These are phyloP conservation scores for Neoscelio sp. DNA, from an alignment of 2,888 invertebrate genomes.

Conservation along the genomic window DNA sequence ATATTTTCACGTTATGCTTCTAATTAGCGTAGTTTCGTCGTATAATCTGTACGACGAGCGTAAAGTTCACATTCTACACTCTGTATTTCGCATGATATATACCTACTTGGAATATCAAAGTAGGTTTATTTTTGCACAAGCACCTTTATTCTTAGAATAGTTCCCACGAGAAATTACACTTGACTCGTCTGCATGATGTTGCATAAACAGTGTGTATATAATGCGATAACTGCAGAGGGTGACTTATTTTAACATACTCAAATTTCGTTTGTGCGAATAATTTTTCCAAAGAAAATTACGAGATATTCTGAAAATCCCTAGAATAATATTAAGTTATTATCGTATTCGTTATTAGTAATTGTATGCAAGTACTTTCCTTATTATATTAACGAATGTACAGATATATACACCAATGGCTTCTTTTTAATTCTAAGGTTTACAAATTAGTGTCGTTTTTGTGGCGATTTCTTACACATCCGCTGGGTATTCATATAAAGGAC, in stretches of 20 bases:
- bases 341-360: too few relatives aligned
- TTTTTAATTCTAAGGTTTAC: too few relatives aligned
- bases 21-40: conserved; percentile 15
- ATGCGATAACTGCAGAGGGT: conserved; percentile 8
- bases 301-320: too few relatives aligned
- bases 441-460: too few relatives aligned
- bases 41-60: not conserved
- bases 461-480: too few relatives aligned
- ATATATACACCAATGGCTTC: too few relatives aligned
- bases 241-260: conserved; percentile 33
- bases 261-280: too few relatives aligned
- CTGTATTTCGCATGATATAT: conserved; percentile 29
- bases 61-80: conserved; percentile 8
- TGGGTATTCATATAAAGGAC: too few relatives aligned
- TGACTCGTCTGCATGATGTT: conserved; percentile 40
- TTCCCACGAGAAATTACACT: conserved; percentile 64
- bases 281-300: too few relatives aligned
- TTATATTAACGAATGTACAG: too few relatives aligned
- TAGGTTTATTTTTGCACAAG: conserved; percentile 54
- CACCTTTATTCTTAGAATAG: conserved; percentile 56
- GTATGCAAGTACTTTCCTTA: too few relatives aligned
- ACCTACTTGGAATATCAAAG: conserved; percentile 54
- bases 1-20: not conserved
- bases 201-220: conserved; percentile 35
- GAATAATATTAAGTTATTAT: too few relatives aligned